A percentile compares a stretch with the other conserved stretches of the same genome.
These are phyloP conservation scores for Drosophila trapezifrons DNA, from an alignment of 1,140 invertebrate genomes.

Conservation along the genomic window DNA sequence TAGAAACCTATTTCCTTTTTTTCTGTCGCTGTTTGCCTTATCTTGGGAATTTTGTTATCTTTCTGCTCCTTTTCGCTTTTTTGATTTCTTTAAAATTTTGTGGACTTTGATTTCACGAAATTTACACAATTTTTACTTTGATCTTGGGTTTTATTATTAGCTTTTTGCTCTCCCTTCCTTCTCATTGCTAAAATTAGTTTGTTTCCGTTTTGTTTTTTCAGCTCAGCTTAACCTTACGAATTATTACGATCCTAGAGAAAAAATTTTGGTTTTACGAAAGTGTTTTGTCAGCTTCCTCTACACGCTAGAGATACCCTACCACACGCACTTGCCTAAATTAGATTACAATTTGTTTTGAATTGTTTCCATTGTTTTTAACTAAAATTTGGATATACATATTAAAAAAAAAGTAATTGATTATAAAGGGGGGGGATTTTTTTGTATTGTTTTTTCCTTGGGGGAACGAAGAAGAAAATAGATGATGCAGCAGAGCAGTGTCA, in stretches of 20 bases:
- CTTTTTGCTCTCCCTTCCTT: slow-evolving; percentile 14
- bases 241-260: slow-evolving; percentile 53
- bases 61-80: slow-evolving; percentile 3
- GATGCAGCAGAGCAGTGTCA: too few relatives aligned
- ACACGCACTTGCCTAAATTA: slow-evolving; percentile 51
- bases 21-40: slow-evolving; percentile 10
- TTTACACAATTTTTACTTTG: slow-evolving; percentile 37
- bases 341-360: slow-evolving; percentile 41
- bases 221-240: slow-evolving; percentile 44
- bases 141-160: slow-evolving; percentile 24
- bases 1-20: slow-evolving; percentile 48
- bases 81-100: slow-evolving; percentile 29
- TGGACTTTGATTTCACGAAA: slow-evolving; percentile 49
- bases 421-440: not conserved
- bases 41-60: slow-evolving; percentile 5
- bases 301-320: slow-evolving; percentile 54
- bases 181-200: slow-evolving; percentile 38
- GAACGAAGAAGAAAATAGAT: not conserved
- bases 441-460: not conserved
- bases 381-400: slow-evolving; percentile 26
- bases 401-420: slow-evolving; percentile 25
- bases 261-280: slow-evolving; percentile 61
- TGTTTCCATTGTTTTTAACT: slow-evolving; percentile 31
- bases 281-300: slow-evolving; percentile 44
- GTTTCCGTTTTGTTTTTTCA: slow-evolving; percentile 27